Evolutionary conservation across 2,797 vertebrate species (phyloP).

Genomic region (Cetoscarus ocellatus): DNA sequence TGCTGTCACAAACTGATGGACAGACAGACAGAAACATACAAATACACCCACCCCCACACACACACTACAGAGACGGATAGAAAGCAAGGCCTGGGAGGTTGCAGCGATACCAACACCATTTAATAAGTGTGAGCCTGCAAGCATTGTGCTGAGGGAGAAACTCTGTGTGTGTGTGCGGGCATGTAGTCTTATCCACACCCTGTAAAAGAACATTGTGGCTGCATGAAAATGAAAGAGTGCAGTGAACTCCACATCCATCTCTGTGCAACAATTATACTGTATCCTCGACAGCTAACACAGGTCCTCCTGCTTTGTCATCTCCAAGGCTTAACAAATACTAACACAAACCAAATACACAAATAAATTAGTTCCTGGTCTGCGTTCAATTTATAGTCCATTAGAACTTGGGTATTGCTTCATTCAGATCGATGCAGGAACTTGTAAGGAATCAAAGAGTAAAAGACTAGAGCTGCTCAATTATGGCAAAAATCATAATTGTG

Average conservation of each 20-base stretch:
- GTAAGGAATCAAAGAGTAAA: slow-evolving; percentile 30
- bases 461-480: not conserved
- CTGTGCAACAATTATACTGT: slow-evolving; percentile 35
- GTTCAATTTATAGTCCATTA: slow-evolving; percentile 63
- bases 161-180: slow-evolving; percentile 27
- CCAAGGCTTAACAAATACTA: slow-evolving; percentile 11
- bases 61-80: slow-evolving; percentile 61
- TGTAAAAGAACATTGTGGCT: slow-evolving; percentile 38
- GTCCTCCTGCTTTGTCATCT: slow-evolving; percentile 12
- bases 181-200: slow-evolving; percentile 47
- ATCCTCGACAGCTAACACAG: slow-evolving; percentile 42
- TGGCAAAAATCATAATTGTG: too few relatives aligned
- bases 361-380: slow-evolving; percentile 62
- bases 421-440: slow-evolving; percentile 48
- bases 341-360: slow-evolving; percentile 20
- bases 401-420: slow-evolving; percentile 54
- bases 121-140: slow-evolving; percentile 80
- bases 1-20: slow-evolving; percentile 10
- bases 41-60: slow-evolving; percentile 5
- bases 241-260: slow-evolving; percentile 43
- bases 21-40: slow-evolving; percentile 8
- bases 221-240: slow-evolving; percentile 34
- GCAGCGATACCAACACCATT: slow-evolving; percentile 74
- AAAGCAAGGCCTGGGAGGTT: slow-evolving; percentile 65
- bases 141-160: slow-evolving; percentile 47